Conservation (phyloP, 2,797 vertebrate species). For the Delichon dasypus region DNA sequence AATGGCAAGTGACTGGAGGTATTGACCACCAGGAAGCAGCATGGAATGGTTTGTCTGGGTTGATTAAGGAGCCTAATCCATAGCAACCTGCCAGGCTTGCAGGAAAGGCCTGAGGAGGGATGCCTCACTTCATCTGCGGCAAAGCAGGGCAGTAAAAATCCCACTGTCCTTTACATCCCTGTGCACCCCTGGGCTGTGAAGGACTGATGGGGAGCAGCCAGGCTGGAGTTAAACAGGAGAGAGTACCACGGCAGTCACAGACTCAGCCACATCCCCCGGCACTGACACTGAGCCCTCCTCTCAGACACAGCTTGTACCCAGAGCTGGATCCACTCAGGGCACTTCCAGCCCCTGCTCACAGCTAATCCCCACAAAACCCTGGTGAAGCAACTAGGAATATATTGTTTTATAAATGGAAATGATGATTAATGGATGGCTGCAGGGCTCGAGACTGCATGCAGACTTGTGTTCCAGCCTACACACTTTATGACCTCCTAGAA, state of each 20-base stretch:
- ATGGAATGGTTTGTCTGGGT: conserved; percentile 42
- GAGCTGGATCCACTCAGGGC: neutral
- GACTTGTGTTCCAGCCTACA: neutral
- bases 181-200: neutral
- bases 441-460: neutral
- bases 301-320: neutral
- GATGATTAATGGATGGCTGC: neutral
- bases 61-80: conserved; percentile 68
- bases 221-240: neutral
- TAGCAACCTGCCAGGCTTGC: conserved; percentile 32
- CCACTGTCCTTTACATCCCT: neutral
- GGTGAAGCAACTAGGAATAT: neutral
- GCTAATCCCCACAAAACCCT: neutral
- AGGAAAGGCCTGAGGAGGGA: conserved; percentile 54
- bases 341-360: neutral
- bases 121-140: conserved; percentile 33
- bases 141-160: conserved; percentile 15
- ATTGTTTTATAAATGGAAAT: neutral
- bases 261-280: accelerated
- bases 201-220: neutral
- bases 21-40: conserved; percentile 40
- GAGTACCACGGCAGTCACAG: accelerated
- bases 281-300: neutral
- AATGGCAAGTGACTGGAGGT: conserved; percentile 62
- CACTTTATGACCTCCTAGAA: neutral